Evolutionary conservation across 1,140 invertebrate genomes (phyloP), one percentile per base, ranked within the genome.

Genomic region (Fragariocoptes setiger): DNA sequence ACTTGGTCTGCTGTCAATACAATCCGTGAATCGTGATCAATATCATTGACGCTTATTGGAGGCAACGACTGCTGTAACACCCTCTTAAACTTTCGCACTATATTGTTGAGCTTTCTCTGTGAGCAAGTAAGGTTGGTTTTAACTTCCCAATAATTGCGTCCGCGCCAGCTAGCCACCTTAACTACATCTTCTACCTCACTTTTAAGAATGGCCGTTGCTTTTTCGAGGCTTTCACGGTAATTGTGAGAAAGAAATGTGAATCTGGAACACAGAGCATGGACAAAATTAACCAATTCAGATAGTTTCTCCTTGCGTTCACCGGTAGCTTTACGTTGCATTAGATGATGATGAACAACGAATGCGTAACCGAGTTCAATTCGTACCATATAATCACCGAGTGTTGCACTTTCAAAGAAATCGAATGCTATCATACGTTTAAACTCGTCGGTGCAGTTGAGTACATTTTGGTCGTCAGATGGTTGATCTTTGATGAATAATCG

Each of bases 341-440:
- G n/a, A 39, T 19, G n/a, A n/a, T n/a, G n/a, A 53, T 82, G 74
- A 50, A 68, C 72, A 51, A 79, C 72, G 51, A 82, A 77, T 1
- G 68, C 63, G 38, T 67, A 64, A 1, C 92, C 50, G 5, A 90
- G 63, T 40, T 74, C 60, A n/a, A 94, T 56, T 38, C 86, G 63
- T 1, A 69, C 57, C 36, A 71, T 56, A 52, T 72, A 95, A 54
- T 92, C 79, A 1, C 72, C 79, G 2, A 92, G 55, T 19, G 71
- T 62, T 1, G 79, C 74, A 31, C 67, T 67, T 50, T 80, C 78
- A 52, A 97, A 70, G n/a, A n/a, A n/a, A n/a, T n/a, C n/a, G n/a
- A n/a, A n/a, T n/a, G n/a, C n/a, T n/a, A n/a, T n/a, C n/a, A n/a
- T n/a, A n/a, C n/a, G n/a, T n/a, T n/a, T n/a, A n/a, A n/a, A n/a